Conservation (phyloP, 2,113 vertebrate genomes). For the Elephas maximus region DNA sequence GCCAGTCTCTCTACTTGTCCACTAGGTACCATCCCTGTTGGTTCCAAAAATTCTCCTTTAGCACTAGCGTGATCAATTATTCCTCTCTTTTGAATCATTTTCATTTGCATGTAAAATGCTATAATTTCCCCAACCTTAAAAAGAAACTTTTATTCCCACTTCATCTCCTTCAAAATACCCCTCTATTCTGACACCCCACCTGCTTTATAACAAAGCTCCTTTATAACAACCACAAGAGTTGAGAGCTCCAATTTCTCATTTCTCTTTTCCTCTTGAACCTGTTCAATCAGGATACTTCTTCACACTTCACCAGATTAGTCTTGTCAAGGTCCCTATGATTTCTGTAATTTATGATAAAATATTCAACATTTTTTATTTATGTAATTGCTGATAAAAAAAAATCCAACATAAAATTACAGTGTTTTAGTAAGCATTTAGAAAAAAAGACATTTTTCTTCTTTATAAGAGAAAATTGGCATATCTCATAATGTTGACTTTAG, state of each 20-base stretch:
- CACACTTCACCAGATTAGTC: background rate
- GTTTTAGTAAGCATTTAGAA: background rate
- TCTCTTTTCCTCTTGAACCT: background rate
- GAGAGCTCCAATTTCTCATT: background rate
- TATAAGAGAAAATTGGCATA: background rate
- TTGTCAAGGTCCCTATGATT: background rate
- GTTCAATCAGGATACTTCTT: background rate
- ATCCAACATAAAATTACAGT: background rate
- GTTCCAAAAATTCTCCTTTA: slow-evolving; percentile 9
- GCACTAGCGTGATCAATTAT: background rate
- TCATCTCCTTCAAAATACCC: background rate
- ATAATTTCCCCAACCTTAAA: background rate
- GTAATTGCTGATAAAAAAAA: background rate
- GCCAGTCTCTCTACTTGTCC: background rate
- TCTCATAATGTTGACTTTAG: background rate
- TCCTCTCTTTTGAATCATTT: background rate
- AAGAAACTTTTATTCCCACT: background rate
- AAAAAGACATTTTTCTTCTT: background rate
- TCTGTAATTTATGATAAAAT: background rate
- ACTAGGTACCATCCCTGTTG: background rate
- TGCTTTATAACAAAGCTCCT: background rate
- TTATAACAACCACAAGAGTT: background rate
- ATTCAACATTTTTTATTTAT: background rate
- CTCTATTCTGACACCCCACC: background rate
- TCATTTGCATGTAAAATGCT: slow-evolving; percentile 24